phyloP scores from a whole-genome alignment of 2,113 vertebrate species.

The Pseudopipra pipra region DNA sequence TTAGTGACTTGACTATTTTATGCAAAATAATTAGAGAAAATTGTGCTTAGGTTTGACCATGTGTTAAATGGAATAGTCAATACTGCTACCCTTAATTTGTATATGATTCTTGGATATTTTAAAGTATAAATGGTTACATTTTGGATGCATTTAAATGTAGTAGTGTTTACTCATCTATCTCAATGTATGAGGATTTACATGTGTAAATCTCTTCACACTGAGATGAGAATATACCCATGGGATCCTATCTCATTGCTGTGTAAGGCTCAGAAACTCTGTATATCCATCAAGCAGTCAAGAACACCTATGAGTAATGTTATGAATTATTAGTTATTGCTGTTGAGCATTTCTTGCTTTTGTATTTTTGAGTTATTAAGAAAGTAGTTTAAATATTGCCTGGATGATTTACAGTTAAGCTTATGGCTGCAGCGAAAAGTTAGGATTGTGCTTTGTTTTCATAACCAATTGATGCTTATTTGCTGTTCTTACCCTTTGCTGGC shows the following conservation, averaged over 20 bases:
- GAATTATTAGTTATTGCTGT: constrained; percentile 28
- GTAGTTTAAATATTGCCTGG: not conserved
- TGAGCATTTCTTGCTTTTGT: constrained; percentile 24
- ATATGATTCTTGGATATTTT: not conserved
- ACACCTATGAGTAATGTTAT: constrained; percentile 15
- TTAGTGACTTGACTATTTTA: not conserved
- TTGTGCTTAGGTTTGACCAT: not conserved
- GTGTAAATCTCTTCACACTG: not conserved
- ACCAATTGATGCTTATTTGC: constrained; percentile 76
- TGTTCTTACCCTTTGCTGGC: constrained; percentile 82
- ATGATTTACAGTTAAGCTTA: constrained; percentile 45
- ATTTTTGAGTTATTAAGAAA: constrained; percentile 33
- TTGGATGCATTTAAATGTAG: not conserved
- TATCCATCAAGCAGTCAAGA: constrained; percentile 43
- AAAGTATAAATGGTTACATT: not conserved
- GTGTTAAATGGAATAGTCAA: not conserved
- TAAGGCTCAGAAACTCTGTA: constrained; percentile 30
- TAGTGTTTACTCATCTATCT: constrained; percentile 9
- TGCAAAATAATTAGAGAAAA: not conserved
- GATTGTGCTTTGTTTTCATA: constrained; percentile 65
- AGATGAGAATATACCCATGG: constrained; percentile 24
- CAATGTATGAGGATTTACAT: constrained; percentile 4
- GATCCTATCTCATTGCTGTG: not conserved
- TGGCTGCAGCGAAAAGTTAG: constrained; percentile 54
- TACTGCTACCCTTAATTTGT: not conserved